Conservation (phyloP, 2,113 vertebrate genomes). For the Anas platyrhynchos region DNA sequence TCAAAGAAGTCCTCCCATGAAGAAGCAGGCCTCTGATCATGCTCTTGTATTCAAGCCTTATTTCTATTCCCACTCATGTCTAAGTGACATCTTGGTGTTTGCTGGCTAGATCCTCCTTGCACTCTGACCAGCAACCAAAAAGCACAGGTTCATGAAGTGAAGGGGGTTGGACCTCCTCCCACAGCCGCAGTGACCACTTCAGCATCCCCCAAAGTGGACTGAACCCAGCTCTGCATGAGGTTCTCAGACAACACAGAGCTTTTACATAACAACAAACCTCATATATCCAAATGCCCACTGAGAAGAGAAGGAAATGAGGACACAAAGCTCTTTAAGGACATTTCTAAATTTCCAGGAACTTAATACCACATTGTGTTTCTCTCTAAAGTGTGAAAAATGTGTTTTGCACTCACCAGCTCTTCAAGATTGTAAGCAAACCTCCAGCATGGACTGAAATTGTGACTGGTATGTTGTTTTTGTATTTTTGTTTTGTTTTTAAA, state of each 20-base stretch:
- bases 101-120: background rate
- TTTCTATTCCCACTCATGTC: background rate
- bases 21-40: background rate
- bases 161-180: background rate
- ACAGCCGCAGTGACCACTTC: background rate
- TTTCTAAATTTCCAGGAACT: background rate
- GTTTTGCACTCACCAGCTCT: background rate
- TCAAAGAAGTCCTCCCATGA: background rate
- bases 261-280: background rate
- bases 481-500: background rate
- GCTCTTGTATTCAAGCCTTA: background rate
- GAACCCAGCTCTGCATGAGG: background rate
- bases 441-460: background rate
- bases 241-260: background rate
- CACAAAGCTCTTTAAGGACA: background rate
- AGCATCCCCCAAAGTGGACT: background rate
- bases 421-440: background rate
- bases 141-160: background rate
- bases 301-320: background rate
- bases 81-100: background rate
- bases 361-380: background rate
- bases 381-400: background rate
- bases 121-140: background rate
- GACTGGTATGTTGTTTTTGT: background rate
- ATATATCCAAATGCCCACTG: background rate